phyloP scores from a whole-genome alignment of 2,113 vertebrate species.

The Gorsachius goisagi region DNA sequence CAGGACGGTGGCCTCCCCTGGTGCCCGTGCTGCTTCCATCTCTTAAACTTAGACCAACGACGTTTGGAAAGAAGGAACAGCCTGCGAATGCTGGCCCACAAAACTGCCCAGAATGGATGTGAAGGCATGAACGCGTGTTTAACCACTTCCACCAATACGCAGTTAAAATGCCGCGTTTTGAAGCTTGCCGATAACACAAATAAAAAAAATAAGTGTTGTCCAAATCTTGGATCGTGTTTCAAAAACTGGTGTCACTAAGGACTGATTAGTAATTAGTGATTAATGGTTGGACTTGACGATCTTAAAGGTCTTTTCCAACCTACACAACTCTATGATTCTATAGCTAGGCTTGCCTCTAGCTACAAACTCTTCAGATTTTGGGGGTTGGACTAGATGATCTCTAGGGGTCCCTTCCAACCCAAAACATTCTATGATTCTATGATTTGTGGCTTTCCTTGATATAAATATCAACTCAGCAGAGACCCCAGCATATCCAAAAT shows the following conservation, averaged over 20 bases:
- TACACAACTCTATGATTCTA: no score
- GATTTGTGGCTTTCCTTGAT: not conserved
- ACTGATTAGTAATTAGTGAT: not conserved
- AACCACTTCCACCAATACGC: not conserved
- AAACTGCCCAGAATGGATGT: not conserved
- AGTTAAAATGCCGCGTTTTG: not conserved
- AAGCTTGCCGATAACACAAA: not conserved
- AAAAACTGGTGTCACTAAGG: not conserved
- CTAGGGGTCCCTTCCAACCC: no score
- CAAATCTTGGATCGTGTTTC: not conserved
- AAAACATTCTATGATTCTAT: no score
- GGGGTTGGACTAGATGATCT: no score
- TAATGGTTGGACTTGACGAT: no score
- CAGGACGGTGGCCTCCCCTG: not conserved
- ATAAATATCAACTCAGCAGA: not conserved
- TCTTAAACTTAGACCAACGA: not conserved
- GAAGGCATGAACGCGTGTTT: rapidly evolving
- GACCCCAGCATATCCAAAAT: not conserved
- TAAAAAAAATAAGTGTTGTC: not conserved
- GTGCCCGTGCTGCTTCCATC: not conserved
- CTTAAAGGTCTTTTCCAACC: no score
- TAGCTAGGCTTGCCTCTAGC: not conserved
- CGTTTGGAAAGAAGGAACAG: not conserved
- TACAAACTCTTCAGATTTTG: not conserved
- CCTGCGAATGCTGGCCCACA: not conserved